These are phyloP conservation scores for Pseudotriccus pelzelni DNA, from an alignment of 2,797 vertebrate genomes.

Conservation along the genomic window DNA sequence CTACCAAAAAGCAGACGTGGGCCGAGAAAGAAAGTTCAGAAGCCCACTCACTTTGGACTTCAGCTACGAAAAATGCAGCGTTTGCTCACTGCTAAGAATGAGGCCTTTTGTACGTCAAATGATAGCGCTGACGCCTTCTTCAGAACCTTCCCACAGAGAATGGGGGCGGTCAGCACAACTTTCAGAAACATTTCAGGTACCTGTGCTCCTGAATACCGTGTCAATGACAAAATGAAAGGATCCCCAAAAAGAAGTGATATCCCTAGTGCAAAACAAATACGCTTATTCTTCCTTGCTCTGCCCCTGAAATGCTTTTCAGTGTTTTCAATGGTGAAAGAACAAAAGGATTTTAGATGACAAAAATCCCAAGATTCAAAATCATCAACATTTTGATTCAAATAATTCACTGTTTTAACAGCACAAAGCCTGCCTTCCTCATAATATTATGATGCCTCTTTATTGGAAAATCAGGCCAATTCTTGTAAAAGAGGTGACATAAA, in stretches of 20 bases:
- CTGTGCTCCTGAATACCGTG: background rate
- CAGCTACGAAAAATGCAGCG: rapidly evolving
- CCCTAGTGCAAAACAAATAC: background rate
- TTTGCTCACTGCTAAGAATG: background rate
- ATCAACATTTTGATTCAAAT: background rate
- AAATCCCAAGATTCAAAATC: background rate
- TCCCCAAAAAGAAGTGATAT: background rate
- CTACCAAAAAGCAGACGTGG: background rate
- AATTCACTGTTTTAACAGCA: background rate
- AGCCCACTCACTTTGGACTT: background rate
- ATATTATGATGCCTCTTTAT: background rate
- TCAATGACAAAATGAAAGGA: background rate
- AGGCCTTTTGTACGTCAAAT: background rate
- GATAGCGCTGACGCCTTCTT: background rate
- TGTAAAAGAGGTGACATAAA: background rate
- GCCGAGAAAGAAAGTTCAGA: background rate
- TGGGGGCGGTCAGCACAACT: background rate
- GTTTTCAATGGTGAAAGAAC: background rate
- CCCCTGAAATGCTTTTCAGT: background rate
- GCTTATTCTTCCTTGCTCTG: background rate
- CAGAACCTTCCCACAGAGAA: background rate
- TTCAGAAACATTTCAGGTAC: background rate
- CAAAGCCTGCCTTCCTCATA: background rate
- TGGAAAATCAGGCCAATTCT: background rate
- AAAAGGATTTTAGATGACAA: background rate